Conservation (phyloP, 2,888 invertebrate species). For the Salticus scenicus region DNA sequence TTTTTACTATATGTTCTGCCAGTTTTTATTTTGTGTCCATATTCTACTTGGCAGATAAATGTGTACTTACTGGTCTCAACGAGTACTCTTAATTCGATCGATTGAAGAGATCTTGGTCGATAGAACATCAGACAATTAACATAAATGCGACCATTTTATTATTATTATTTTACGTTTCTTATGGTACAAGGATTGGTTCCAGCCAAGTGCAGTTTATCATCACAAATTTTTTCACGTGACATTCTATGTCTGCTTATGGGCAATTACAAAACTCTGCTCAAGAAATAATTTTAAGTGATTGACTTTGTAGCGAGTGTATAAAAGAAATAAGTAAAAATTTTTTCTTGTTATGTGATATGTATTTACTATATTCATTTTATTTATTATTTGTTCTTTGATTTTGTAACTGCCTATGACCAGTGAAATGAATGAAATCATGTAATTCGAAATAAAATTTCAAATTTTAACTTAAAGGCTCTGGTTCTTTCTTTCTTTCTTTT, state of each 20-base stretch:
- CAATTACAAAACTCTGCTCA: constrained; percentile 45
- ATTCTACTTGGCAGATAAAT: constrained; percentile 26
- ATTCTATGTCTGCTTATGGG: constrained; percentile 36
- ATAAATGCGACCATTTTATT: neutral
- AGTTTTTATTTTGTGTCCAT: constrained; percentile 21
- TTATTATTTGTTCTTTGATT: constrained; percentile 12
- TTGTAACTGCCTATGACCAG: constrained; percentile 39
- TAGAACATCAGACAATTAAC: neutral
- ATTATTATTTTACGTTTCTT: constrained; percentile 20
- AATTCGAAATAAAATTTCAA: constrained; percentile 66
- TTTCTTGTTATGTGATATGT: neutral
- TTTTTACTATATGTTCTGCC: constrained; percentile 26
- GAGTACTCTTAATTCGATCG: neutral
- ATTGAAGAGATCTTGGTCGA: neutral
- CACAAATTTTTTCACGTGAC: constrained; percentile 28
- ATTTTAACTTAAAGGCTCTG: constrained; percentile 63
- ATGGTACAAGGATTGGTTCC: constrained; percentile 18
- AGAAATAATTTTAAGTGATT: neutral
- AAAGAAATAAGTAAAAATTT: neutral
- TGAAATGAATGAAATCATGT: constrained; percentile 46
- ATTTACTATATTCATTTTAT: neutral
- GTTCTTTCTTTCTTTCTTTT: no score
- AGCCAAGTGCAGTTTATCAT: constrained; percentile 39
- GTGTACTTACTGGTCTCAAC: constrained; percentile 33
- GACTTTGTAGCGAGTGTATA: neutral